Conservation (phyloP, 2,888 invertebrate genomes). For the Drosophila putrida region DNA sequence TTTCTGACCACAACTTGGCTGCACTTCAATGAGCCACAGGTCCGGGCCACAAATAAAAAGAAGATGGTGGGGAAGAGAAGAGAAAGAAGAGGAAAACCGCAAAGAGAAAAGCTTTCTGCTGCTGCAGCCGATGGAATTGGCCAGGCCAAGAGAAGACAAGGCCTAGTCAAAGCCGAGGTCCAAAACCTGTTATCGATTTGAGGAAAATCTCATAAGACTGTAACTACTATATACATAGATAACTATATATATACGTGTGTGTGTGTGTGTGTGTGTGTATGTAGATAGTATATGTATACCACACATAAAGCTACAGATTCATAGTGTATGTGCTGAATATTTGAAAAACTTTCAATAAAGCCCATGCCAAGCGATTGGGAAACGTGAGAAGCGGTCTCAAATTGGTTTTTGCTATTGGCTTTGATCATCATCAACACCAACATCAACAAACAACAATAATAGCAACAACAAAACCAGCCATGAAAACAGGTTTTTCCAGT, state of each 20-base stretch:
- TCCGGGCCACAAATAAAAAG: slow-evolving; percentile 10
- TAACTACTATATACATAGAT: slow-evolving; percentile 16
- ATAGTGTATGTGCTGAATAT: slow-evolving; percentile 49
- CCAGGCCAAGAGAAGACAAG: slow-evolving; percentile 47
- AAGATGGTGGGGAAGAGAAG: slow-evolving; percentile 6
- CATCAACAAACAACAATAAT: slow-evolving; percentile 17
- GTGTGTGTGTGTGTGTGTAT: neutral
- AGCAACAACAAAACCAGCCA: neutral
- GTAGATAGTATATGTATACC: neutral
- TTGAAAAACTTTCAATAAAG: slow-evolving; percentile 68
- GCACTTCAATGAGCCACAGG: slow-evolving; percentile 58
- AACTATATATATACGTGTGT: slow-evolving; percentile 5
- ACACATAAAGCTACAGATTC: too few relatives aligned
- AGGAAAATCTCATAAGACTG: slow-evolving; percentile 63
- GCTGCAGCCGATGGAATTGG: slow-evolving; percentile 63
- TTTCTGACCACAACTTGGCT: slow-evolving; percentile 62
- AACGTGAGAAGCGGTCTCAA: slow-evolving; percentile 65
- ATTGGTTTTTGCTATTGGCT: slow-evolving; percentile 62
- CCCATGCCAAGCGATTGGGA: slow-evolving; percentile 64
- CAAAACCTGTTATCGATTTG: slow-evolving; percentile 73
- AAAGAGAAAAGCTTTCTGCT: slow-evolving; percentile 63
- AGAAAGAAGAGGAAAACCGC: slow-evolving; percentile 25
- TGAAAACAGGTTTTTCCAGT: slow-evolving; percentile 72
- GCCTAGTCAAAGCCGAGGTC: slow-evolving; percentile 35
- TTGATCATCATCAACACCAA: slow-evolving; percentile 47